Conservation (phyloP, 2,888 invertebrate genomes). For the Metellina segmentata region DNA sequence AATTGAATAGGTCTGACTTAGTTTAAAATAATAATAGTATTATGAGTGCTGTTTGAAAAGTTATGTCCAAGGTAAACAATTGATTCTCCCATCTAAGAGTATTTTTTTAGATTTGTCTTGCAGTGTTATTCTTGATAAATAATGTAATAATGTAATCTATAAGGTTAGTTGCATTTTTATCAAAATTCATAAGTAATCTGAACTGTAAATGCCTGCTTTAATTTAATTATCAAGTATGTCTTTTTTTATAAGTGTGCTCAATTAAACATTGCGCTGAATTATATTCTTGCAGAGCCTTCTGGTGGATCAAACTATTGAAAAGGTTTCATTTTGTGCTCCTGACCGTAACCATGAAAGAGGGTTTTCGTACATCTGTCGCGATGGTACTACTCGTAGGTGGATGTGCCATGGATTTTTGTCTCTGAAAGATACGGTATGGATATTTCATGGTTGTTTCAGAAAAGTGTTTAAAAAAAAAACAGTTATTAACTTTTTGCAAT, state of each 20-base stretch:
- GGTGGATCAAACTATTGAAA: constrained; percentile 99
- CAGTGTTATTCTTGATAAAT: no score
- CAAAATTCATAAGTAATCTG: no score
- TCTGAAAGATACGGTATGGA: constrained; percentile 90
- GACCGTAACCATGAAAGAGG: constrained; percentile 98
- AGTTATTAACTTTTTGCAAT: background rate
- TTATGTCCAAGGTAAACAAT: no score
- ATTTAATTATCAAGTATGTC: background rate
- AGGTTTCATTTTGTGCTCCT: constrained; percentile 99
- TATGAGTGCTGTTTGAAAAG: no score
- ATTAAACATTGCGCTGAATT: background rate
- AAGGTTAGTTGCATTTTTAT: no score
- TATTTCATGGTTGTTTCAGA: background rate
- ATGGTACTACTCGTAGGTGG: constrained; percentile 99
- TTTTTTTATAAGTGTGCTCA: background rate
- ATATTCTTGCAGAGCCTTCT: constrained; percentile 88
- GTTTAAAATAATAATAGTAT: no score
- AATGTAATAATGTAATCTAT: no score
- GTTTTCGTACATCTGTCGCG: constrained; percentile 99
- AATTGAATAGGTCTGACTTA: no score
- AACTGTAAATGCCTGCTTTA: no score
- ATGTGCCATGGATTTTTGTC: constrained; percentile 99
- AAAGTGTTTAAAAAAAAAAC: no score
- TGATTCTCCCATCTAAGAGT: no score
- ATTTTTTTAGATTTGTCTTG: no score